Base-by-base conservation (phyloP, 2,113 vertebrate genomes). In the Neomonachus schauinslandi region DNA sequence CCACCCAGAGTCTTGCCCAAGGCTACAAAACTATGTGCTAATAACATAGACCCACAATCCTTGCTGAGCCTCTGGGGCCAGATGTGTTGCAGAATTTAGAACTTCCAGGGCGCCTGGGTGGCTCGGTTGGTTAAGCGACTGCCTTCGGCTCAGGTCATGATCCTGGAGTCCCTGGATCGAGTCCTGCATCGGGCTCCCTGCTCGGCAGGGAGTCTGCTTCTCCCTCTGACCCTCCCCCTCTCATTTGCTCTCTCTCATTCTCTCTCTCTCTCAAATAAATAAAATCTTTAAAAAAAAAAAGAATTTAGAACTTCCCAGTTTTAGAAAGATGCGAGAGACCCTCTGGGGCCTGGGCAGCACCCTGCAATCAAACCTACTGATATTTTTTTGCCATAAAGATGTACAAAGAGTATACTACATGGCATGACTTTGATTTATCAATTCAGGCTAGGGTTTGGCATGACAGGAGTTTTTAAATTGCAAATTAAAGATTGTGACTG, bases 341-440 rank as follows among this genome's bases (percentile, higher is more conserved):
- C 24, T 7, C 0, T 61, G 39, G 26, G 9, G 18, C 8, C 49
- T 83, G 21, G 79, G 28, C 33, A 86, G 57, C 57, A 65, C 11
- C 15, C 24, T 82, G 49, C 19, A 74, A 69, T 83, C 76, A 95
- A 69, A 92, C 46, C 59, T 83, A n/a, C 8, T 13, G 21, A 22
- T 53, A 79, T 11, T 85, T 94, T 91, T 91, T 88, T 59, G 46
- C 36, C 81, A 16, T 59, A 80, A 91, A 94, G 92, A 33, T 69
- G 39, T 36, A 42, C 22, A 10, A 31, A n/a, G 63, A 72, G 26
- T 74, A 12, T 39, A 89, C 13, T 61, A 55, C 82, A 24, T 19
- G 7, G 12, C 86, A 57, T 36, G 36, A 36, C 36, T 26, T 88
- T 16, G 36, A 59, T 65, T 87, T 88, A 33, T 84, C n/a, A 69